Evolutionary conservation across 1,140 invertebrate species (phyloP), one percentile per base, ranked within the genome.

Genomic region (Achatina immaculata): DNA sequence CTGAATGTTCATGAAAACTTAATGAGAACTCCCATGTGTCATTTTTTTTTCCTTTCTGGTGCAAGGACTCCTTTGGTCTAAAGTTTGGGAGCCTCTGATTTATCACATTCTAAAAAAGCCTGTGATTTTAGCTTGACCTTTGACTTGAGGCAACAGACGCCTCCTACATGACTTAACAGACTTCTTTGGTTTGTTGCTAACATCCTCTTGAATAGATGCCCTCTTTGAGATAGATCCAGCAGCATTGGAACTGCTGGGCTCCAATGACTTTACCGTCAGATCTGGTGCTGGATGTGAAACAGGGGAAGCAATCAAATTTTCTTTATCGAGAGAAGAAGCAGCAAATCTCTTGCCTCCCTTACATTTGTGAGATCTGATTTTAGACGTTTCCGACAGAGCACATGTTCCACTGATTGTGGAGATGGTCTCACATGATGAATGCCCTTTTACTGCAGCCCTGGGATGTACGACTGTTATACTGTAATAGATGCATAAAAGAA

Each of bases 71-170:
- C n/a, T n/a, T n/a, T n/a, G n/a, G n/a, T n/a, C n/a, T n/a, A n/a
- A n/a, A n/a, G n/a, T n/a, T n/a, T n/a, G n/a, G n/a, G n/a, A n/a
- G n/a, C n/a, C n/a, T n/a, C n/a, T n/a, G n/a, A n/a, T n/a, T n/a
- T 24, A 75, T 83, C 34, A 78, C 31, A 36, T 48, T 69, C 74
- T 76, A 28, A 76, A 76, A 62, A 76, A 76, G 28, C 74, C 74
- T 24, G 74, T 72, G n/a, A 62, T 65, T 66, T 72, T 73, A 3
- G 69, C 68, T 38, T 72, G 71, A 40, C 68, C 69, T 43, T 73
- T 80, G n/a, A 72, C 31, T 38, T 45, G 68, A 31, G 69, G 31
- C 69, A 73, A 24, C n/a, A 45, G 79, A 0, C 42, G 79, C 24
- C 74, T 58, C 40, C 74, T 55, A 43, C 74, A 76, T 36, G 74